Percentiles rank a stretch among this genome's conserved stretches.
These are phyloP conservation scores for Lates calcarifer DNA, from an alignment of 2,113 vertebrate genomes.

Conservation along the genomic window DNA sequence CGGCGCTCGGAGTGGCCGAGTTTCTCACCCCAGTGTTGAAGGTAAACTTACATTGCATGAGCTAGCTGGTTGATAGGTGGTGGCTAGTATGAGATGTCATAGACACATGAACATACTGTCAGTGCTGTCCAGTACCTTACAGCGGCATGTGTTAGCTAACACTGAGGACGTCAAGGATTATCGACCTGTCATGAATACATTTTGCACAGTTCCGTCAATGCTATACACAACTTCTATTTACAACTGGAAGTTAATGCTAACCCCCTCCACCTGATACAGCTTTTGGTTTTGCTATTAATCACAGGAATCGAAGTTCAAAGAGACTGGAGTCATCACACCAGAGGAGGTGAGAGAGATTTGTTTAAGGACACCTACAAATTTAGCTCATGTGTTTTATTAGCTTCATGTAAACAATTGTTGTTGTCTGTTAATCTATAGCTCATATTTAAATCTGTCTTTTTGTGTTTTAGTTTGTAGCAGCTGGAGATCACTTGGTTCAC, in stretches of 20 bases:
- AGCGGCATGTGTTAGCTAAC: neutral
- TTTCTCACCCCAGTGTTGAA: conserved; percentile 96
- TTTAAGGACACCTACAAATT: neutral
- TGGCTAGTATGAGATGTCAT: conserved; percentile 1
- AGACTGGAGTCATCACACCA: conserved; percentile 98
- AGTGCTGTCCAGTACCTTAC: accelerated
- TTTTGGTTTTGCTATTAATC: conserved; percentile 48
- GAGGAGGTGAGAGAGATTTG: conserved; percentile 89
- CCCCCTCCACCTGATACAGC: neutral
- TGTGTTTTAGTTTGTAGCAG: conserved; percentile 90
- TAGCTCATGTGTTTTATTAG: neutral
- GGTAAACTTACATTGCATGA: conserved; percentile 82
- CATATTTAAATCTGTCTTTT: neutral
- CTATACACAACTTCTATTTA: neutral
- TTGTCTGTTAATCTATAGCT: neutral
- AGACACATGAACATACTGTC: neutral
- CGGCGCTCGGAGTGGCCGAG: conserved; percentile 96
- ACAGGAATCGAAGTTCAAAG: conserved; percentile 99
- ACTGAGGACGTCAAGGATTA: neutral
- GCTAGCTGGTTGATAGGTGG: conserved; percentile 47
- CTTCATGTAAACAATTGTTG: neutral
- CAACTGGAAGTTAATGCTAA: neutral
- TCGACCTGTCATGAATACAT: neutral
- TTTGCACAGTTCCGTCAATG: neutral
- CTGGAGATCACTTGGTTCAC: conserved; percentile 98